These are phyloP conservation scores for Sesamia inferens DNA, from an alignment of 2,888 invertebrate species.

Conservation along the genomic window DNA sequence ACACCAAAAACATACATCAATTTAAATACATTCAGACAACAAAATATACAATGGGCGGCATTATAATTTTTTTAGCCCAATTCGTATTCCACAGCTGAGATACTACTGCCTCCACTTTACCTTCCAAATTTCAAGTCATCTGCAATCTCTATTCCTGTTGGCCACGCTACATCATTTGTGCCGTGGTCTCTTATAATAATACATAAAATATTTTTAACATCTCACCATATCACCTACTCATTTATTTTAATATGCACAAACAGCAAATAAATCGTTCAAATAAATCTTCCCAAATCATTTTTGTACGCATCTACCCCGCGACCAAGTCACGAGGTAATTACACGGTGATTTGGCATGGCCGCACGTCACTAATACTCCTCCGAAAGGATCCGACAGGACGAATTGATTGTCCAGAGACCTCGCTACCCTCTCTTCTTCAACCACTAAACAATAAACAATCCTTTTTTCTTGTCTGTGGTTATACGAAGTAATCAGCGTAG, in stretches of 20 bases:
- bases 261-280: background rate
- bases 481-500: slow-evolving; percentile 52
- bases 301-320: slow-evolving; percentile 57
- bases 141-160: background rate
- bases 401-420: slow-evolving; percentile 59
- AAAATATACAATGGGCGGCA: too few relatives aligned
- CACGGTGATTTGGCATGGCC: slow-evolving; percentile 74
- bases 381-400: slow-evolving; percentile 68
- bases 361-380: slow-evolving; percentile 58
- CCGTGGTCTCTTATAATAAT: background rate
- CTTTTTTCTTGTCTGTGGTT: slow-evolving; percentile 52
- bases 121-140: background rate
- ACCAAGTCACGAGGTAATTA: slow-evolving; percentile 71
- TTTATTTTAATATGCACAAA: background rate
- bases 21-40: too few relatives aligned
- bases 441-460: slow-evolving; percentile 53
- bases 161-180: background rate
- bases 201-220: background rate
- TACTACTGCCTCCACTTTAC: background rate
- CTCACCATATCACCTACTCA: background rate
- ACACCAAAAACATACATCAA: too few relatives aligned
- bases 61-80: too few relatives aligned
- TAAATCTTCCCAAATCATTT: slow-evolving; percentile 48
- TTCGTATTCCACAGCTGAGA: background rate
- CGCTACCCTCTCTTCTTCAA: slow-evolving; percentile 32